Percentiles rank a stretch among this genome's conserved stretches.
Evolutionary conservation across 2,113 vertebrate genomes (phyloP).

Genomic region (Chaetura pelagica): DNA sequence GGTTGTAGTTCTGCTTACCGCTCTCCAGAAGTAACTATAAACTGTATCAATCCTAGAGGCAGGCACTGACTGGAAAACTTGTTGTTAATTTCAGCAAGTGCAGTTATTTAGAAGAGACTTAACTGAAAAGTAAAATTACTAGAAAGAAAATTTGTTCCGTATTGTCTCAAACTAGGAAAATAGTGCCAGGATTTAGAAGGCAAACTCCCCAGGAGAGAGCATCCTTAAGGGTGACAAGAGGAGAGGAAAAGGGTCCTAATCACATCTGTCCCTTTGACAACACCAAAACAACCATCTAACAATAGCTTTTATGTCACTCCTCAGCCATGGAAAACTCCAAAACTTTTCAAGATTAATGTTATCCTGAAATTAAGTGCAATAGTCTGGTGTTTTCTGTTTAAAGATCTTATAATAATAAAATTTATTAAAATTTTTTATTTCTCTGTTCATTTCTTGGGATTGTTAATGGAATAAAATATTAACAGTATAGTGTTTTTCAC

Average conservation of each 20-base stretch:
- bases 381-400: not conserved
- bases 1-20: too few relatives aligned
- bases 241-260: not conserved
- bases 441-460: not conserved
- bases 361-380: not conserved
- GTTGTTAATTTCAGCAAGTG: too few relatives aligned
- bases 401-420: not conserved
- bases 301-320: not conserved
- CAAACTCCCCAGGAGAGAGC: not conserved
- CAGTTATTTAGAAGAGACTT: too few relatives aligned
- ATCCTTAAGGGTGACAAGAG: not conserved
- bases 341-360: not conserved
- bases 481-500: not conserved
- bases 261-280: not conserved
- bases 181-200: not conserved
- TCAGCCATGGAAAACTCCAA: not conserved
- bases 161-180: too few relatives aligned
- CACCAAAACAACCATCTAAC: not conserved
- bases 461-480: not conserved
- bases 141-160: too few relatives aligned
- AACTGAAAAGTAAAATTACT: too few relatives aligned
- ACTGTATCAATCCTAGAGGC: too few relatives aligned
- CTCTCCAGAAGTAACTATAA: too few relatives aligned
- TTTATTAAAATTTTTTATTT: not conserved
- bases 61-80: too few relatives aligned